phyloP scores from a whole-genome alignment of 2,888 invertebrate genomes.

The Phyllotreta cruciferae region DNA sequence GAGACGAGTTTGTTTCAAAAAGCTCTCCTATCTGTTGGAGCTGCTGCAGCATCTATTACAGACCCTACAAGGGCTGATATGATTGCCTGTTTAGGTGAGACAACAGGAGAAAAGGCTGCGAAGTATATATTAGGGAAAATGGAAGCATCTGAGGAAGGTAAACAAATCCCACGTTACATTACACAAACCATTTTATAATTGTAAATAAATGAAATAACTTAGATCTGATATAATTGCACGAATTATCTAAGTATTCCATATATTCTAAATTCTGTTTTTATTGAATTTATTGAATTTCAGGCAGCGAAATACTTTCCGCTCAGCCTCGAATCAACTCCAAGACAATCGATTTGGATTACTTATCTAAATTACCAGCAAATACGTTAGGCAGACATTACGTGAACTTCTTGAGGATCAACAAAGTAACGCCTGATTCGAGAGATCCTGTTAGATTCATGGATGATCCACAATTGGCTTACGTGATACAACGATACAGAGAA shows the following conservation, averaged over 20 bases:
- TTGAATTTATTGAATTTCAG: neutral
- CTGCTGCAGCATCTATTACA: slow-evolving; percentile 81
- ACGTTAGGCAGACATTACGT: slow-evolving; percentile 88
- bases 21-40: slow-evolving; percentile 79
- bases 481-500: slow-evolving; percentile 97
- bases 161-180: neutral
- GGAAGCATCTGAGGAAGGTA: slow-evolving; percentile 78
- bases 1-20: slow-evolving; percentile 76
- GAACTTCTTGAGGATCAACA: slow-evolving; percentile 80
- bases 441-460: slow-evolving; percentile 90
- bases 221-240: no score
- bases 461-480: slow-evolving; percentile 88
- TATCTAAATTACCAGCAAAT: slow-evolving; percentile 76
- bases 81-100: slow-evolving; percentile 94
- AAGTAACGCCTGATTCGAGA: slow-evolving; percentile 92
- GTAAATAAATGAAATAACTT: no score
- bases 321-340: slow-evolving; percentile 87
- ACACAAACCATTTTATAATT: neutral
- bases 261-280: no score
- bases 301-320: slow-evolving; percentile 71
- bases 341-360: slow-evolving; percentile 76
- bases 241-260: no score
- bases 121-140: slow-evolving; percentile 77
- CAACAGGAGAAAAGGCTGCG: slow-evolving; percentile 77
- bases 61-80: slow-evolving; percentile 88